Evolutionary conservation across 2,888 invertebrate genomes (phyloP), one percentile per base, ranked within the genome.

Genomic region (Chrysolina americana): DNA sequence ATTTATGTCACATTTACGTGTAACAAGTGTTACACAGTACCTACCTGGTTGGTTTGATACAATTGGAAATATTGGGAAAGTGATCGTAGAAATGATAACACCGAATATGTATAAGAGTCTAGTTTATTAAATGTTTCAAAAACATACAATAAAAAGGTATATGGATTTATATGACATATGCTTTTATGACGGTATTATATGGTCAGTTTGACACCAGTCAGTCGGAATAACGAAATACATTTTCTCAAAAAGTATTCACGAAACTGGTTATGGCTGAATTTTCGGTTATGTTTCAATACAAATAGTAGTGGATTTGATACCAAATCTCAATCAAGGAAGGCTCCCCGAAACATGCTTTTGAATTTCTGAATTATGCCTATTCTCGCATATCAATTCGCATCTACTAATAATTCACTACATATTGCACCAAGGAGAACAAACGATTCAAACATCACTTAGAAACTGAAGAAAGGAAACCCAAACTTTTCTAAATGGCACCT

Each of bases 111-210:
- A 73, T 77, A 77, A 70, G 79, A 81, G 80, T 82, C 82, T 83
- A 83, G 77, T 82, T 83, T 82, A 82, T 82, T 82, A 82, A 80
- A 80, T 81, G 81, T 82, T 81, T 81, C 80, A 78, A 82, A 83
- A 83, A 83, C 81, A 82, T 83, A 83, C 82, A 83, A 82, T 81
- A 81, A 81, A 83, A 78, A 68, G 71, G 76, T 79, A 76, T 80
- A 72, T 80, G 76, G 74, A 80, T 79, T 79, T 81, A 80, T 79
- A 81, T 78, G 78, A 76, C 79, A 73, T 73, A 73, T 68, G 68
- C 59, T 80, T 56, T 21, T 56, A 56, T 56, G 56, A 56, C 77
- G 78, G 76, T 78, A 81, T 79, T 66, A 59, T 28, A 65, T 76
- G 41, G 59, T 63, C 50, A 68, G 36, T n/a, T 50, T 15, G 59